Evolutionary conservation across 1,140 invertebrate species (phyloP).

Genomic region (Vanessa atalanta): DNA sequence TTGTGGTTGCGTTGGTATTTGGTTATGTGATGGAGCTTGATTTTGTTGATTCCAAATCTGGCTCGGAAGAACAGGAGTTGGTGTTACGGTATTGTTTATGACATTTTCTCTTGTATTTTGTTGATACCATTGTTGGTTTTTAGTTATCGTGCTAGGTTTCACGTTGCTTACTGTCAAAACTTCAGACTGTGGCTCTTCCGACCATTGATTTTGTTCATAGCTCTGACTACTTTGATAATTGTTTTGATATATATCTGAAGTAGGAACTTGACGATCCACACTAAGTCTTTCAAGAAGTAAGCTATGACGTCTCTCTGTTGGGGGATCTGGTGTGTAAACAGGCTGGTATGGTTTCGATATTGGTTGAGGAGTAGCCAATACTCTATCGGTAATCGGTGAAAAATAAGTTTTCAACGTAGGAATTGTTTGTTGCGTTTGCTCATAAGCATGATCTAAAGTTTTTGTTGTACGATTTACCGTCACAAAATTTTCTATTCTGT

Average conservation of each 20-base stretch:
- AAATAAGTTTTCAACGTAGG: constrained; percentile 69
- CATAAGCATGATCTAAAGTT: constrained; percentile 67
- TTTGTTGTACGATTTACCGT: constrained; percentile 73
- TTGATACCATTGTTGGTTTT: constrained; percentile 75
- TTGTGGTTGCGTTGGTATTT: constrained; percentile 44
- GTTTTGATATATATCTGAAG: constrained; percentile 63
- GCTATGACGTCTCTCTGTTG: constrained; percentile 70
- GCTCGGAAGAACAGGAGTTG: constrained; percentile 40
- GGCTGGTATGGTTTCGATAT: constrained; percentile 58
- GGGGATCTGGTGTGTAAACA: constrained; percentile 55
- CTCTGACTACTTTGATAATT: constrained; percentile 54
- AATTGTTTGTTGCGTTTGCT: constrained; percentile 57
- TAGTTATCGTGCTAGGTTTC: constrained; percentile 69
- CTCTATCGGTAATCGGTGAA: constrained; percentile 55
- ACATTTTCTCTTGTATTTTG: constrained; percentile 56
- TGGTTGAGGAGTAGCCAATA: constrained; percentile 56
- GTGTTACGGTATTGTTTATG: constrained; percentile 54
- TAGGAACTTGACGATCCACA: constrained; percentile 65
- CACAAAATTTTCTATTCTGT: constrained; percentile 70
- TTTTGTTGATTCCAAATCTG: constrained; percentile 36
- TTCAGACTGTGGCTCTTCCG: constrained; percentile 69
- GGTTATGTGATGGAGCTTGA: constrained; percentile 44
- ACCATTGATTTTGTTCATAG: constrained; percentile 61
- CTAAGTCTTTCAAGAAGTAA: constrained; percentile 70
- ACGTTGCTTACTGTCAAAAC: constrained; percentile 71